Base-by-base conservation (phyloP, 2,113 vertebrate species). In the Dipodomys spectabilis region DNA sequence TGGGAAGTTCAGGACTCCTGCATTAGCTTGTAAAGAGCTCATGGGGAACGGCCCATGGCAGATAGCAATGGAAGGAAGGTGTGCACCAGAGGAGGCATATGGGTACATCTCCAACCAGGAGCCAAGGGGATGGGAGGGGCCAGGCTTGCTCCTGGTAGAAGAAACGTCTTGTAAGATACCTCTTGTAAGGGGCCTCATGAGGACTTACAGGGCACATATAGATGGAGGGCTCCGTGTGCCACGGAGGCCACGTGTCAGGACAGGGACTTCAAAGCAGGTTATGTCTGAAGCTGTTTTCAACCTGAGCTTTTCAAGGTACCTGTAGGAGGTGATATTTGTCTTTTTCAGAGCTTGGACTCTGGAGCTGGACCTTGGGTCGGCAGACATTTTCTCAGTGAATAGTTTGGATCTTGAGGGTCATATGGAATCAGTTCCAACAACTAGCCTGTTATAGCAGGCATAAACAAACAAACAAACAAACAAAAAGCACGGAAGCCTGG, bases 211-310 rank as follows among this genome's bases (percentile, higher is more conserved):
- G 5, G 39, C 39, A 39, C 49, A 53, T 74, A 30, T 0, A 60
- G 84, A 27, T 32, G 18, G 65, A 53, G 67, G 73, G 20, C 6
- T 28, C 28, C 18, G 13, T 18, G 6, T n/a, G 30, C 67, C 5
- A 6, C 2, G 3, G 35, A 79, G 32, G 7, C 6, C 0, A 7
- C 27, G 1, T 15, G 4, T 60, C 35, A 39, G 35, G 25, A 6
- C 35, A 39, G 35, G 35, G 35, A 39, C 35, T 39, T 39, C 35
- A 39, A 39, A 39, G 35, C 35, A 39, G 35, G 35, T 39, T 39
- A 39, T 39, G 35, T 39, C 35, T 39, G 35, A 39, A 39, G 35
- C 35, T 2, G 73, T 25, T 77, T 64, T 20, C 13, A 8, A 6
- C 13, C 45, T 78, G 35, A 64, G 65, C 60, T 79, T 78, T 73